Conservation (phyloP, 1,140 invertebrate genomes). For the Bathynomus jamesi region DNA sequence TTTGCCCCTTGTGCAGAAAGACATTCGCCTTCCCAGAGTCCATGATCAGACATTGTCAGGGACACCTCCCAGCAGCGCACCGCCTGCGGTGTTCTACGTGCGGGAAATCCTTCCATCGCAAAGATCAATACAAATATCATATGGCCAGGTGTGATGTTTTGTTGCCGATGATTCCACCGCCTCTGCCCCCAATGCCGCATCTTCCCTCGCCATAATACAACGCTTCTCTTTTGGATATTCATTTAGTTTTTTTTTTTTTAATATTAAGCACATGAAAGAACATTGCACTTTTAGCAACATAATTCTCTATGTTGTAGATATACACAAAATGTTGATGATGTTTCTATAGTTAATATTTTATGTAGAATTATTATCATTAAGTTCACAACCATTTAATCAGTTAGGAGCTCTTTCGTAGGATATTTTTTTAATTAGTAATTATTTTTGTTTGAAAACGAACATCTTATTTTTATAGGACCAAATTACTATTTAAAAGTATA, state of each 20-base stretch:
- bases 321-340: background rate
- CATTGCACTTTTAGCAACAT: background rate
- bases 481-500: too few relatives aligned
- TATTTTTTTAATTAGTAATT: background rate
- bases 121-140: conserved; percentile 30
- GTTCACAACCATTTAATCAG: background rate
- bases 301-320: background rate
- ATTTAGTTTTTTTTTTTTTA: too few relatives aligned
- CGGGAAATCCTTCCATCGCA: conserved; percentile 27
- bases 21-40: conserved; percentile 31
- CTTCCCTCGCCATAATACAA: background rate
- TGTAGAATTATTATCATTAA: background rate
- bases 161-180: background rate
- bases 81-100: conserved; percentile 24
- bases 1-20: conserved; percentile 28
- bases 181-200: background rate
- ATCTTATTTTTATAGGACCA: too few relatives aligned
- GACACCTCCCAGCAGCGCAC: conserved; percentile 21
- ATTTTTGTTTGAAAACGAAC: background rate
- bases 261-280: too few relatives aligned
- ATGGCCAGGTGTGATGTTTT: conserved; percentile 17
- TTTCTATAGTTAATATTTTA: background rate
- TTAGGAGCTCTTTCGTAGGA: background rate
- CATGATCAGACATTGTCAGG: conserved; percentile 30
- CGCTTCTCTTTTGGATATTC: too few relatives aligned